Conservation (phyloP, 2,797 vertebrate genomes). For the Diplodus sargus region DNA sequence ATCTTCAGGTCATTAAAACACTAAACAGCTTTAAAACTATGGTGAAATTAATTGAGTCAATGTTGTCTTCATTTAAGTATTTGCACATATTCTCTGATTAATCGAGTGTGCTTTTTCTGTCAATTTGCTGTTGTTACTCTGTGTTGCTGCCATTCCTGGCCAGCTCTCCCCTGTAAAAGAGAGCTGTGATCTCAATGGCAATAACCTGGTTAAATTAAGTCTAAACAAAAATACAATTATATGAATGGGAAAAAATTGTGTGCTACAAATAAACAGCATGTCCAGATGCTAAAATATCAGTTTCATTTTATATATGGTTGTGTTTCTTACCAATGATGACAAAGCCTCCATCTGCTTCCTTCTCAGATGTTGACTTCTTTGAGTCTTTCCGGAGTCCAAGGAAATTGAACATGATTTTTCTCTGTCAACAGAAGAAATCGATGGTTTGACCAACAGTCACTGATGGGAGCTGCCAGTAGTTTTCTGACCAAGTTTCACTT, state of each 20-base stretch:
- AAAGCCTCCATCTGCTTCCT: slow-evolving; percentile 93
- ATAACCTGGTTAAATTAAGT: too few species aligned
- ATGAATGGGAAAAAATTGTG: background rate
- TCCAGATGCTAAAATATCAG: background rate
- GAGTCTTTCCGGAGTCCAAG: slow-evolving; percentile 91
- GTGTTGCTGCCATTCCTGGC: too few species aligned
- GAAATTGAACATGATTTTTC: slow-evolving; percentile 88
- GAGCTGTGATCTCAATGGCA: too few species aligned
- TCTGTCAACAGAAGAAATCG: slow-evolving; percentile 13
- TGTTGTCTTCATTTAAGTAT: too few species aligned
- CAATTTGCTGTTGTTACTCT: too few species aligned
- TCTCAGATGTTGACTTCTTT: slow-evolving; percentile 86
- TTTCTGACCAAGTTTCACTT: background rate
- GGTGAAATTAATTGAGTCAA: too few species aligned
- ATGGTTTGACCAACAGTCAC: background rate
- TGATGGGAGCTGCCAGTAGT: background rate
- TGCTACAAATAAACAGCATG: background rate
- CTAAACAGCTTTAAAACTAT: too few species aligned
- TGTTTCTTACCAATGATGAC: slow-evolving; percentile 91
- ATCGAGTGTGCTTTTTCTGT: too few species aligned
- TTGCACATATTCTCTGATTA: too few species aligned
- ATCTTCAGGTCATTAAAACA: too few species aligned
- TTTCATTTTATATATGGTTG: background rate
- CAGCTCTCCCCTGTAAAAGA: too few species aligned
- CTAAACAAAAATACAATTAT: too few species aligned